These are phyloP conservation scores for Phytoseiulus persimilis DNA, from an alignment of 2,888 invertebrate species.

Conservation along the genomic window DNA sequence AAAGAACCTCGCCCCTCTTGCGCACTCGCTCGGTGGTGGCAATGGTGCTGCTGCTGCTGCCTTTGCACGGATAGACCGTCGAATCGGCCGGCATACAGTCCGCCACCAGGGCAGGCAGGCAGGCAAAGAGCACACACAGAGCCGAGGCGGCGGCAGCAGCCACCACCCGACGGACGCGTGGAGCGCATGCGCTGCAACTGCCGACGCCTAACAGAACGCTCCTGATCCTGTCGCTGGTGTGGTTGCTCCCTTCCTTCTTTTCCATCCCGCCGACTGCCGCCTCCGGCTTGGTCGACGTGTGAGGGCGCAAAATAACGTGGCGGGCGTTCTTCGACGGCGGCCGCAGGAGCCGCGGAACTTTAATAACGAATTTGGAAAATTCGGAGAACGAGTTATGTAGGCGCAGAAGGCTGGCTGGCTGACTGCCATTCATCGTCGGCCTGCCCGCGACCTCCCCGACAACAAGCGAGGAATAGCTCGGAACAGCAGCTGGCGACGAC, in stretches of 20 bases:
- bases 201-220: constrained; percentile 5
- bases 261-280: not conserved
- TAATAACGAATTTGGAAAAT: not conserved
- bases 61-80: not conserved
- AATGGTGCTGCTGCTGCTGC: not conserved
- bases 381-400: not conserved
- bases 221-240: not conserved
- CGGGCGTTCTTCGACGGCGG: not conserved
- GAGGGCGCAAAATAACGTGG: not conserved
- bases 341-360: not conserved
- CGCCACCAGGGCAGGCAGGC: not conserved
- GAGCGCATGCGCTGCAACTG: not conserved
- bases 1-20: not conserved
- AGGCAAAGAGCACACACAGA: not conserved
- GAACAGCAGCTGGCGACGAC: constrained; percentile 5
- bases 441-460: not conserved
- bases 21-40: not conserved
- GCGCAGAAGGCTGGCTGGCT: not conserved
- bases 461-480: not conserved
- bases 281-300: not conserved
- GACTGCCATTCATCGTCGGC: not conserved
- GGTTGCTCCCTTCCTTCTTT: not conserved
- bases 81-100: not conserved
- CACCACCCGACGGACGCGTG: not conserved
- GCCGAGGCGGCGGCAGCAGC: not conserved